Conservation (phyloP, 2,797 vertebrate genomes). For the Clangula hyemalis region DNA sequence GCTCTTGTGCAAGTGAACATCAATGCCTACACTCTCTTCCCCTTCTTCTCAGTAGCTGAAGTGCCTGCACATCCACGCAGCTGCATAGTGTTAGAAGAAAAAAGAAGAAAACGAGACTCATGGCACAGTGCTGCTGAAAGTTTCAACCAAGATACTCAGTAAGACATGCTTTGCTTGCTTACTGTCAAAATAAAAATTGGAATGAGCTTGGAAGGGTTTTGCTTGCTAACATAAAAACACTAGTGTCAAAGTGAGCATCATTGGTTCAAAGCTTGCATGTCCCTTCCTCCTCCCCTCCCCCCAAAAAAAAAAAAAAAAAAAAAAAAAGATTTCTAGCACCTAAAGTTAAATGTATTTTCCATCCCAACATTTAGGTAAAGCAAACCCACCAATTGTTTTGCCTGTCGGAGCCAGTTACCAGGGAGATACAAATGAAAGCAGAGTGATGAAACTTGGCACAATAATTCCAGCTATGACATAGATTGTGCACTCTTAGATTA, state of each 20-base stretch:
- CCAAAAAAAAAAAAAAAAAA: too few species aligned
- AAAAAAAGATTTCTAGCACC: background rate
- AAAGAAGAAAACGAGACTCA: rapidly evolving
- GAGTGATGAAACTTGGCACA: constrained; percentile 44
- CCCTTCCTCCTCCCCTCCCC: background rate
- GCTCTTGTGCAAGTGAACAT: background rate
- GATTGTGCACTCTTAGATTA: constrained; percentile 6
- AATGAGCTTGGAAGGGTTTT: background rate
- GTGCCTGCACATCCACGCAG: too few species aligned
- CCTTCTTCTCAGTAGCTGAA: background rate
- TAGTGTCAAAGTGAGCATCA: background rate
- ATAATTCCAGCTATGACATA: constrained; percentile 28
- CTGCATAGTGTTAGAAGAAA: rapidly evolving
- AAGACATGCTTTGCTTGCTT: background rate
- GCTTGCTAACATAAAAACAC: background rate
- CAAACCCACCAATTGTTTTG: background rate
- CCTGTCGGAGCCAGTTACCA: background rate
- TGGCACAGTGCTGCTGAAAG: rapidly evolving
- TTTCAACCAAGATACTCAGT: background rate
- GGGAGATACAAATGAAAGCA: constrained; percentile 11
- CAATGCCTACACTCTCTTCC: background rate
- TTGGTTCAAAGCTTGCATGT: background rate
- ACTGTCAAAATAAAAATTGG: background rate
- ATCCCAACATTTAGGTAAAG: background rate
- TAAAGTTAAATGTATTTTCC: background rate